phyloP scores from a whole-genome alignment of 2,888 invertebrate genomes.

The Thera britannica region DNA sequence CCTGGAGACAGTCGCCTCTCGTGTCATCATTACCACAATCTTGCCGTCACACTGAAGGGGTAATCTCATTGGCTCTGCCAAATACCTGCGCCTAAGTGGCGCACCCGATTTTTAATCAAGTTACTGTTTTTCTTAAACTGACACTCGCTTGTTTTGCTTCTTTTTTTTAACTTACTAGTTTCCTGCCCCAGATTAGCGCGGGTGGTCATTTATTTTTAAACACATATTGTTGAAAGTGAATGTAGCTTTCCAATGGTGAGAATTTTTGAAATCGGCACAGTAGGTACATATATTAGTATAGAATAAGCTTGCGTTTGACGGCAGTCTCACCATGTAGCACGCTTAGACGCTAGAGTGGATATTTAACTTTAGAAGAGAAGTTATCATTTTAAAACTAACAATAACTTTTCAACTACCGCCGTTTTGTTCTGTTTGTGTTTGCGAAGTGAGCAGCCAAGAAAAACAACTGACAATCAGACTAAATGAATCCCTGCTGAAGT shows the following conservation, averaged over 20 bases:
- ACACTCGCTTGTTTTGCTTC: too few species aligned
- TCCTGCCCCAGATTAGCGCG: too few species aligned
- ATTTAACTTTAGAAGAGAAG: background rate
- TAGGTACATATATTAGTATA: too few species aligned
- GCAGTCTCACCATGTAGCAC: too few species aligned
- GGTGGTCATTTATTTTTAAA: too few species aligned
- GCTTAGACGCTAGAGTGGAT: too few species aligned
- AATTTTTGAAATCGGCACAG: too few species aligned
- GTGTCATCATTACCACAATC: conserved; percentile 32
- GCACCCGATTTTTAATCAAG: background rate
- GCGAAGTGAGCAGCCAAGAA: conserved; percentile 29
- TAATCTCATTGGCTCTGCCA: conserved; percentile 18
- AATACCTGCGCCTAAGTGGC: background rate
- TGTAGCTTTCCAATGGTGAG: too few species aligned
- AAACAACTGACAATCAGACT: conserved; percentile 37
- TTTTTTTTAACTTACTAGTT: too few species aligned
- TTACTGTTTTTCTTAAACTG: background rate
- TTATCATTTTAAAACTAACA: conserved; percentile 8
- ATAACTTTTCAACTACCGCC: conserved; percentile 18
- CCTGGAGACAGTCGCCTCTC: conserved; percentile 31
- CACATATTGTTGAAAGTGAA: too few species aligned
- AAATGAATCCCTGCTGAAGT: conserved; percentile 30
- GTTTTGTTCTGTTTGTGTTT: conserved; percentile 18
- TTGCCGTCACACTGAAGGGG: conserved; percentile 21
- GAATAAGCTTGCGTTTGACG: too few species aligned